phyloP scores from a whole-genome alignment of 2,113 vertebrate species.

The Theropithecus gelada region DNA sequence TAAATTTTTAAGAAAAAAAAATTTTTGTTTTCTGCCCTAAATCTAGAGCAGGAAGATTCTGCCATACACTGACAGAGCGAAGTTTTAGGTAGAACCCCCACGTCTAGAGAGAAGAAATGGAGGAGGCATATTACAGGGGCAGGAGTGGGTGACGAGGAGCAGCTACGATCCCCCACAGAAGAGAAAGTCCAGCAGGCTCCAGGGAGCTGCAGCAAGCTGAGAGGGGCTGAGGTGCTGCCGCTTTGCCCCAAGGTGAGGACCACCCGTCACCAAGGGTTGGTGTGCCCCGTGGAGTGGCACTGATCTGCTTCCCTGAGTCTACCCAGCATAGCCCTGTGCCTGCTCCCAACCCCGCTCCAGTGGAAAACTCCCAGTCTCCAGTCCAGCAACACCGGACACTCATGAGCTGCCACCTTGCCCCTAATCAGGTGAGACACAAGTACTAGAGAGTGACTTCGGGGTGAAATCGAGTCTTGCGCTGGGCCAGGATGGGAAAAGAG shows the following conservation, averaged over 20 bases:
- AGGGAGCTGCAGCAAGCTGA: too few species aligned
- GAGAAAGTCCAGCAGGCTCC: not conserved
- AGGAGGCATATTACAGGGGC: too few species aligned
- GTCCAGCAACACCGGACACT: not conserved
- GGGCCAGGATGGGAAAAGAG: not conserved
- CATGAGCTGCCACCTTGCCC: not conserved
- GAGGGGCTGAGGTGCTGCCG: too few species aligned
- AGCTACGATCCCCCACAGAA: not conserved
- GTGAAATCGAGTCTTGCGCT: not conserved
- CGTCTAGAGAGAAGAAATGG: rapidly evolving
- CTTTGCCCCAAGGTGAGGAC: not conserved
- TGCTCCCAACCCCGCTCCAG: not conserved
- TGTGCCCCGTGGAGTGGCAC: not conserved
- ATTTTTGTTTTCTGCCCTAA: not conserved
- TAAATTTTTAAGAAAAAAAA: not conserved
- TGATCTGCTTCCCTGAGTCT: not conserved
- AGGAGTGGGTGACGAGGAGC: not conserved
- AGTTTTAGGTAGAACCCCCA: not conserved
- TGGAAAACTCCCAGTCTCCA: not conserved
- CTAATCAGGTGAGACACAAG: not conserved
- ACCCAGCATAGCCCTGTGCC: not conserved
- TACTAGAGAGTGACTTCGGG: rapidly evolving
- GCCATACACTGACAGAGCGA: not conserved
- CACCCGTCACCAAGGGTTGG: not conserved
- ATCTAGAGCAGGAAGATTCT: not conserved